These are phyloP conservation scores for Siphamia tubifer DNA, from an alignment of 2,113 vertebrate species.

Conservation along the genomic window DNA sequence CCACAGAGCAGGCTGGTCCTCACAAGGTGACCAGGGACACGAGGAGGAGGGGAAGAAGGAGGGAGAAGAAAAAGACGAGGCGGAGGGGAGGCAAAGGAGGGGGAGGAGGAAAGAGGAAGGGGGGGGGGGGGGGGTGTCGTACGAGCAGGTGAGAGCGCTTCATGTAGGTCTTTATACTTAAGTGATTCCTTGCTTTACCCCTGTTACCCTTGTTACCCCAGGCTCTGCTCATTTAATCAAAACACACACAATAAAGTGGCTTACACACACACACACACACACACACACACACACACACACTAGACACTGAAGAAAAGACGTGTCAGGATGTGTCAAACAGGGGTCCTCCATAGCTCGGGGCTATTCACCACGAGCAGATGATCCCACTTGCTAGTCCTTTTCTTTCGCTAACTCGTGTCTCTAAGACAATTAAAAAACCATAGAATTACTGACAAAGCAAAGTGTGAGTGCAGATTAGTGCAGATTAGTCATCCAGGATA, in stretches of 20 bases:
- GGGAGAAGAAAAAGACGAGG: slow-evolving; percentile 7
- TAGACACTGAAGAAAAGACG: slow-evolving; percentile 53
- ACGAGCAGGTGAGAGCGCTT: slow-evolving; percentile 31
- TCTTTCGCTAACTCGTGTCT: slow-evolving; percentile 19
- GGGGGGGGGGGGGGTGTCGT: neutral
- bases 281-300: too few relatives aligned
- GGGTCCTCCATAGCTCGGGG: slow-evolving; percentile 51
- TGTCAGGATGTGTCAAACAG: slow-evolving; percentile 56
- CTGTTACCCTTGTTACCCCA: too few relatives aligned
- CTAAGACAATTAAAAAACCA: slow-evolving; percentile 31
- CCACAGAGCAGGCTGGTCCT: slow-evolving; percentile 93
- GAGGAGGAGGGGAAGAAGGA: slow-evolving; percentile 49
- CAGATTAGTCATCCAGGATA: neutral
- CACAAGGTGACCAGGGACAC: slow-evolving; percentile 91
- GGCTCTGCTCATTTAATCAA: slow-evolving; percentile 56
- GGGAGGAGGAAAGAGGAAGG: slow-evolving; percentile 1
- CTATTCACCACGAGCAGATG: slow-evolving; percentile 61
- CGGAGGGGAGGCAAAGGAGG: neutral
- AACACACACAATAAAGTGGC: slow-evolving; percentile 48
- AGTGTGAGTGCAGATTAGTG: neutral
- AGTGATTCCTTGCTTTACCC: slow-evolving; percentile 51
- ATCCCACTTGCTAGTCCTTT: slow-evolving; percentile 41
- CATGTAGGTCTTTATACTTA: slow-evolving; percentile 55
- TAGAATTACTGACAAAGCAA: slow-evolving; percentile 16
- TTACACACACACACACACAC: slow-evolving; percentile 28